Evolutionary conservation across 2,797 vertebrate species (phyloP).

Genomic region (Varecia variegata): DNA sequence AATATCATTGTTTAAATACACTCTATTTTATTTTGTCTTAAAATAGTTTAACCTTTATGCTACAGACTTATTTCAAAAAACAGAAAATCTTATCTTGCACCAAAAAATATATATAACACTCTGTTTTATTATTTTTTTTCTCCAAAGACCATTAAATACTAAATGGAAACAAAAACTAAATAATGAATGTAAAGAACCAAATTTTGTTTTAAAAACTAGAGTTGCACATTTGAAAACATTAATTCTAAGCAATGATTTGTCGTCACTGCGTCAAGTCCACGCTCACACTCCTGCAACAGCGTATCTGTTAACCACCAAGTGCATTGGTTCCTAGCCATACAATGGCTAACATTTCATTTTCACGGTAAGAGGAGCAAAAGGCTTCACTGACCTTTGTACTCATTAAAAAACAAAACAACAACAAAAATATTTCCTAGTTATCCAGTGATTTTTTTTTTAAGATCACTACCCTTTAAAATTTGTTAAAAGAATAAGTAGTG

Average conservation of each 20-base stretch:
- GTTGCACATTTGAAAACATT: conserved; percentile 80
- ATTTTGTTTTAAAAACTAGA: conserved; percentile 78
- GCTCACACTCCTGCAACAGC: conserved; percentile 79
- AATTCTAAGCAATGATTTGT: conserved; percentile 80
- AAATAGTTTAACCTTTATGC: conserved; percentile 98
- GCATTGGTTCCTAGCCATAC: conserved; percentile 82
- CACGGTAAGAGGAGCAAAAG: conserved; percentile 79
- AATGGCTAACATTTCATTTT: conserved; percentile 80
- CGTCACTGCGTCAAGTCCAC: conserved; percentile 81
- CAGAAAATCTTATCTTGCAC: conserved; percentile 92
- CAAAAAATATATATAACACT: conserved; percentile 91
- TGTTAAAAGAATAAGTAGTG: conserved; percentile 82
- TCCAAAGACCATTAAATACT: conserved; percentile 93
- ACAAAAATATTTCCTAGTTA: conserved; percentile 75
- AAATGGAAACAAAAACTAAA: conserved; percentile 85
- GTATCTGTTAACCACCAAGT: conserved; percentile 78
- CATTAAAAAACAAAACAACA: conserved; percentile 46
- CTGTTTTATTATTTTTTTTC: conserved; percentile 86
- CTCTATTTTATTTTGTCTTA: conserved; percentile 97
- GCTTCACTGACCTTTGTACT: conserved; percentile 75
- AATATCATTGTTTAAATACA: conserved; percentile 91
- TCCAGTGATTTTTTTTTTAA: conserved; percentile 85
- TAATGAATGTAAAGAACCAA: conserved; percentile 80
- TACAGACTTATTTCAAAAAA: conserved; percentile 97
- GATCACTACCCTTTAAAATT: conserved; percentile 79